Conservation (phyloP, 2,113 vertebrate species). For the Eurypyga helias region DNA sequence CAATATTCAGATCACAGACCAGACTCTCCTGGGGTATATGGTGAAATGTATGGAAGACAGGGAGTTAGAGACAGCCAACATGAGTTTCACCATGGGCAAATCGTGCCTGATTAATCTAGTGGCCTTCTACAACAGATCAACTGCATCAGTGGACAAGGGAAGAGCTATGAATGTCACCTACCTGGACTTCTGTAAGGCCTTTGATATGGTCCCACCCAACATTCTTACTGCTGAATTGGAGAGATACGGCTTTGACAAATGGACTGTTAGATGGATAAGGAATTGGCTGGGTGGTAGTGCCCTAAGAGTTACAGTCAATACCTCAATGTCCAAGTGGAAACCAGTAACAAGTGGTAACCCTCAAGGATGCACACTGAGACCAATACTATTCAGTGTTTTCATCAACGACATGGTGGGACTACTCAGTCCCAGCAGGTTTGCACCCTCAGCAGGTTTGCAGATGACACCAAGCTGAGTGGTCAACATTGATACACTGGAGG, state of each 20-base stretch:
- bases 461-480: neutral
- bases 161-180: neutral
- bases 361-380: neutral
- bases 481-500: neutral
- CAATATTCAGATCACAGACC: neutral
- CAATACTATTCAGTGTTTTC: neutral
- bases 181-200: neutral
- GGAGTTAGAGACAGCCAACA: neutral
- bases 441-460: neutral
- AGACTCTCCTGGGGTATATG: neutral
- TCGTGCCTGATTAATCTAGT: neutral
- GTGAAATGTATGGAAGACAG: neutral
- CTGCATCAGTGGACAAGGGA: neutral
- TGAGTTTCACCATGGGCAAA: neutral
- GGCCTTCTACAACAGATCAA: accelerated
- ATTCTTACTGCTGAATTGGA: neutral
- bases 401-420: neutral
- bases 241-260: accelerated
- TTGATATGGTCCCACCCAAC: accelerated
- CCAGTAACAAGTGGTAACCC: neutral
- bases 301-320: neutral
- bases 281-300: accelerated
- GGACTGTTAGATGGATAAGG: neutral
- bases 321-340: neutral
- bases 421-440: neutral